Percentiles rank a stretch among this genome's conserved stretches.
Conservation (phyloP, 30 jellyfish, hydroid and myxozoan species). For the Hydra vulgaris region DNA sequence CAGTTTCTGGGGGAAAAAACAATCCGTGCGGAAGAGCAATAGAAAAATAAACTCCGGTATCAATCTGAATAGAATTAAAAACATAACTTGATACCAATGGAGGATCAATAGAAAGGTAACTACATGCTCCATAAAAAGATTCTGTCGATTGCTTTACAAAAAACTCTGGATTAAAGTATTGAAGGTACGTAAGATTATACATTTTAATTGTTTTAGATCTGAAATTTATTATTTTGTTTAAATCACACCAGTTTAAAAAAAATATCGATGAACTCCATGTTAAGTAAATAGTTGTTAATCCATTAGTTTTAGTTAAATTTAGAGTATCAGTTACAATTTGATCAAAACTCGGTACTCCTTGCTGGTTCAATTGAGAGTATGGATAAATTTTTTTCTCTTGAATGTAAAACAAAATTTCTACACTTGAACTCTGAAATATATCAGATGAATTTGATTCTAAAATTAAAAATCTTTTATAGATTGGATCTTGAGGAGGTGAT, state of each 20-base stretch:
- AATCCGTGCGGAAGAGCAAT: constrained; percentile 23
- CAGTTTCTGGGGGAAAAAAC: constrained; percentile 56
- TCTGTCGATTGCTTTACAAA: constrained; percentile 9
- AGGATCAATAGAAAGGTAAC: constrained; percentile 41
- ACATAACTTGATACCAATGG: constrained; percentile 19
- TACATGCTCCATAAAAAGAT: constrained; percentile 33
- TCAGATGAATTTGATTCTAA: constrained; percentile 3
- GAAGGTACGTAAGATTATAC: constrained; percentile 23
- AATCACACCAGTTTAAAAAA: constrained; percentile 29
- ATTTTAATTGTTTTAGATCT: constrained; percentile 33
- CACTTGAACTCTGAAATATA: constrained; percentile 28
- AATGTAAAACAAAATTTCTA: constrained; percentile 35
- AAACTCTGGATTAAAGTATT: constrained; percentile 39
- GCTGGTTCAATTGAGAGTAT: constrained; percentile 8
- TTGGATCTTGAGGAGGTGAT: constrained; percentile 18
- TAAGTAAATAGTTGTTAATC: constrained; percentile 22
- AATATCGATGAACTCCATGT: constrained; percentile 42
- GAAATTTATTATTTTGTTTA: constrained; percentile 30
- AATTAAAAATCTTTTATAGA: background rate
- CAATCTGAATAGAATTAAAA: constrained; percentile 8
- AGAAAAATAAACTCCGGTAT: constrained; percentile 41
- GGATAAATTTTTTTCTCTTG: constrained; percentile 15
- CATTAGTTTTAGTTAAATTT: constrained; percentile 22
- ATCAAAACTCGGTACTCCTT: constrained; percentile 13
- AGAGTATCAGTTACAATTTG: constrained; percentile 3